Evolutionary conservation across 2,113 vertebrate species (phyloP), one percentile per base, ranked within the genome.

Genomic region (Brachyhypopomus occidentalis): DNA sequence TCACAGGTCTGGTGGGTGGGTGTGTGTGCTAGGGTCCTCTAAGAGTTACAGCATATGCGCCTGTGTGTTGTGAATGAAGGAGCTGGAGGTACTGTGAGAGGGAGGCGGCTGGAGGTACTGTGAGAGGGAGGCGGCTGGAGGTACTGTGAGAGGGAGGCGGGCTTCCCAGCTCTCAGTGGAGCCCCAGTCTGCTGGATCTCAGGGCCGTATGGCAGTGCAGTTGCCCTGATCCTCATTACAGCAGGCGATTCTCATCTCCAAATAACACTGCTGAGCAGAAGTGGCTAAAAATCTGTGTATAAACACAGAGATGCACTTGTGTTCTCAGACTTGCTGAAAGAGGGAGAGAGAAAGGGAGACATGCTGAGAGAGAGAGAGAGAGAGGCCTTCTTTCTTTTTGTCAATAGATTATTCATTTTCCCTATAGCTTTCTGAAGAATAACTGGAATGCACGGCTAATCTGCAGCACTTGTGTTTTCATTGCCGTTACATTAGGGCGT

Each of bases 201-300:
- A n/a, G 16, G 62, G 52, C 52, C 79, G 67, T 55, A 3, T 80
- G 41, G 16, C 72, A 66, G 71, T 9, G 45, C 80, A 79, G 79
- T 85, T 75, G 64, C 80, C 78, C 79, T 82, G 80, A 85, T 78
- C 80, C 80, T 71, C 75, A 72, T 85, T 82, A 85, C 64, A 78
- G 71, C 48, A 48, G 22, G 41, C 34, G 70, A 82, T 73, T 85
- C n/a, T 71, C 41, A 79, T 75, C 58, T 74, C 56, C 38, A 67
- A 45, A 45, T 36, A 79, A 72, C 25, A n/a, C 72, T 78, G 59
- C 56, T 45, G 20, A 75, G 27, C 36, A 41, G 38, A 81, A 70
- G 36, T 59, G 41, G 23, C 27, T 58, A 59, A 78, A 70, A 41
- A 56, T 74, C 71, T 36, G 60, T 56, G 69, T 34, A 25, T 38